Conservation (phyloP, 2,113 vertebrate genomes). For the Aldabrachelys gigantea region DNA sequence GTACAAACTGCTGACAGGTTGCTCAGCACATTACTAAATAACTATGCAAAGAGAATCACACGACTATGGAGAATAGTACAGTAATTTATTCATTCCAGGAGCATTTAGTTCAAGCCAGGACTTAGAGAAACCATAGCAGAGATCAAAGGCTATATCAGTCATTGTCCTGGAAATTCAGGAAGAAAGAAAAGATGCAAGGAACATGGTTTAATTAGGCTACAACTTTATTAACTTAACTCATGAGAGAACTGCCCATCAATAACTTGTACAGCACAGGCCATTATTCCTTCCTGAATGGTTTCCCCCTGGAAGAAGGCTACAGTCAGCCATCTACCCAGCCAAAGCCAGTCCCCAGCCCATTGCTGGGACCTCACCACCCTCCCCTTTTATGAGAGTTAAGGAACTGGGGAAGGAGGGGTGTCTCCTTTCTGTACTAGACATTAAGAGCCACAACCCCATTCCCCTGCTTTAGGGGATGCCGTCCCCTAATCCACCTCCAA, state of each 20-base stretch:
- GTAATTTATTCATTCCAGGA: background rate
- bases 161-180: background rate
- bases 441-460: background rate
- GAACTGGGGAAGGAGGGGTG: background rate
- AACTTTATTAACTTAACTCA: background rate
- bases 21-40: background rate
- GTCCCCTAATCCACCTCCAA: background rate
- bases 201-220: background rate
- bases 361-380: background rate
- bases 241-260: background rate
- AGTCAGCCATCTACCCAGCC: background rate
- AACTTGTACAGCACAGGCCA: background rate
- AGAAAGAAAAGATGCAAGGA: background rate
- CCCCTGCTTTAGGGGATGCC: background rate
- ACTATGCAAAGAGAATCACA: background rate
- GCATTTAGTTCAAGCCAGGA: background rate
- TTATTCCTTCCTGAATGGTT: background rate
- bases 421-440: background rate
- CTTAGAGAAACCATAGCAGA: background rate
- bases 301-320: background rate
- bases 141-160: conserved; percentile 13
- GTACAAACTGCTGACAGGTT: background rate
- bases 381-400: background rate
- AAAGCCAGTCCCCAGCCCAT: background rate
- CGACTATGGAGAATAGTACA: background rate